Evolutionary conservation across 2,888 invertebrate genomes (phyloP).

Genomic region (Aphodius granarius): DNA sequence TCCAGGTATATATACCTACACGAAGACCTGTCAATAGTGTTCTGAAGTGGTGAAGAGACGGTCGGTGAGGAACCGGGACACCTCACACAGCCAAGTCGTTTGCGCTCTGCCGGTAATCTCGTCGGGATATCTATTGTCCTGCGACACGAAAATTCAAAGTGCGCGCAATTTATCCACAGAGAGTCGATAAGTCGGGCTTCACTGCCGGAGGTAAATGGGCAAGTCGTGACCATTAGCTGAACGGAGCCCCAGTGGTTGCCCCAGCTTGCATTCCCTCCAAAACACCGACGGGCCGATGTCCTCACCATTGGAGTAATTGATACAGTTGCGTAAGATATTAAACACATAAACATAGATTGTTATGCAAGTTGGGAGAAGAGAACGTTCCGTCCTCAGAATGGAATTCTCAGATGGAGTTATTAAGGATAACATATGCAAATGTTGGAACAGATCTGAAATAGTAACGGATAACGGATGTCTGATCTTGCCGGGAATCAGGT

Average conservation of each 20-base stretch:
- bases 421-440: not conserved
- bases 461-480: not conserved
- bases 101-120: constrained; percentile 36
- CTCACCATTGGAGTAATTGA: constrained; percentile 31
- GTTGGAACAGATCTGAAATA: not conserved
- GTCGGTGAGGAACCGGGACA: constrained; percentile 21
- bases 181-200: constrained; percentile 55
- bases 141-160: constrained; percentile 60
- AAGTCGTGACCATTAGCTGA: constrained; percentile 63
- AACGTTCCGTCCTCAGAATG: not conserved
- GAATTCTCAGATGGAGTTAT: not conserved
- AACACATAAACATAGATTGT: not conserved
- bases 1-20: not conserved
- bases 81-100: constrained; percentile 52
- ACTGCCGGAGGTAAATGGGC: constrained; percentile 64
- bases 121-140: constrained; percentile 48
- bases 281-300: constrained; percentile 34
- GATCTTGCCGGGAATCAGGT: not conserved
- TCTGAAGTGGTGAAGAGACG: not conserved
- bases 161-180: constrained; percentile 59
- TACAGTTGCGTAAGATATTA: constrained; percentile 20
- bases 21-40: not conserved
- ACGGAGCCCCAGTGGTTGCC: constrained; percentile 36
- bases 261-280: not conserved
- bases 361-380: not conserved